These are phyloP conservation scores for Pygocentrus nattereri DNA, from an alignment of 2,797 vertebrate genomes.

Conservation along the genomic window DNA sequence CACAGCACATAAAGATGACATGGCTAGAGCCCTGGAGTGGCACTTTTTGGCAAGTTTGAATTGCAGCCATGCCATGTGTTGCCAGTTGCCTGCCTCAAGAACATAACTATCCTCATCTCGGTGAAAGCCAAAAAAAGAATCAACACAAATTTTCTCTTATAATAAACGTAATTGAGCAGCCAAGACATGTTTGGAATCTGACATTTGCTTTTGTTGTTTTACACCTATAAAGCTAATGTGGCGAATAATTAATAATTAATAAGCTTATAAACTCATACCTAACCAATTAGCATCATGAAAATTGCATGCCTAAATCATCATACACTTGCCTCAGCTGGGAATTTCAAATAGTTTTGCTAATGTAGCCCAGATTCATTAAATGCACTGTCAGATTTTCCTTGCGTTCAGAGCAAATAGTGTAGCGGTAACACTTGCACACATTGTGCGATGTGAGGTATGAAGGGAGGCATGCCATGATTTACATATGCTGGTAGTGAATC, in stretches of 20 bases:
- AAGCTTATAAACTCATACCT: no score
- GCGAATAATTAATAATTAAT: not conserved
- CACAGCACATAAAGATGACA: conserved; percentile 34
- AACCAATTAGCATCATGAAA: no score
- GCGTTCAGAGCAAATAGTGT: no score
- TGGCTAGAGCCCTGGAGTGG: conserved; percentile 29
- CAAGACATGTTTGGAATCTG: not conserved
- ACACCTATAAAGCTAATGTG: not conserved
- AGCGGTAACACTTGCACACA: no score
- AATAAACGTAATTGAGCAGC: not conserved
- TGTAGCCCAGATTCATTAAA: no score
- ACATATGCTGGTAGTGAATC: no score
- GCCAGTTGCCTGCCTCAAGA: not conserved
- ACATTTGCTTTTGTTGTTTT: not conserved
- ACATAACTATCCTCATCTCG: not conserved
- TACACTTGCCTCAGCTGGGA: no score
- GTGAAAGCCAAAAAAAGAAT: not conserved
- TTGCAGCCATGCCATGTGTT: not conserved
- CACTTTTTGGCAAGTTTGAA: conserved; percentile 8
- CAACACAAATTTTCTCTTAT: not conserved
- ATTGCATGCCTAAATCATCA: no score
- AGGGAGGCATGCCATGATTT: no score
- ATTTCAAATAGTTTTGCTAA: no score
- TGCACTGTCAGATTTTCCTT: no score
- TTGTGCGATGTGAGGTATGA: no score